Evolutionary conservation across 1,140 invertebrate species (phyloP), one percentile per base, ranked within the genome.

Genomic region (Agrilus planipennis): DNA sequence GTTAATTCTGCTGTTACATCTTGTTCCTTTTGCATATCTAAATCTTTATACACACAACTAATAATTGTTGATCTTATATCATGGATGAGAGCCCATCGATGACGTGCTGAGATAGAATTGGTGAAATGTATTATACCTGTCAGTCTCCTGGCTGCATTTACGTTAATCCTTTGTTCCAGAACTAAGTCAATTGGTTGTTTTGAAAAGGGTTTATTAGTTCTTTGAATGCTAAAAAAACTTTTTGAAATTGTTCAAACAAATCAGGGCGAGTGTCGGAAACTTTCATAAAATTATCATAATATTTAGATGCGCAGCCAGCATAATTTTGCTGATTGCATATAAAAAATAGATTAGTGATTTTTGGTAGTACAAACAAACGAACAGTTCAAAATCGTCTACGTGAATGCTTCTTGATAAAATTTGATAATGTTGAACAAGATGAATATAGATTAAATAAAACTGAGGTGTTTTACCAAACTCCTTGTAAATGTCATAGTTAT

Each of bases 261-360:
- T 34, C 27, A 9, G 50, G 43, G 47, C 53, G 36, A 1, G 41
- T 39, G 36, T 27, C 41, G 12, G 46, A 18, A 27, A 56, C 5
- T 20, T 51, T 47, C 7, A 49, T 40, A 34, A 53, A 45, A 41
- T 50, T 50, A 17, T 31, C 37, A 10, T 45, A 32, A 34, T 56
- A 57, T 20, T 44, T 29, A 0, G 51, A 34, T 1, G 47, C 22
- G 53, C 53, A 61, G 32, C 47, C 40, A 9, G 53, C 31, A 45
- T 60, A 60, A 51, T 61, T 59, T 1, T 39, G 51, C 28, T 54
- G 55, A 41, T 61, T 62, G 14, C 53, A 49, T 6, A 43, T 32
- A 47, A 37, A 23, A 15, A 35, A 35, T 18, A 20, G 4, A 20
- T 14, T 35, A 4, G 29, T 5, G 6, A 31, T 31, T 34, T 34